Evolutionary conservation across 2,113 vertebrate genomes (phyloP).

Genomic region (Romanogobio albipinnatus): DNA sequence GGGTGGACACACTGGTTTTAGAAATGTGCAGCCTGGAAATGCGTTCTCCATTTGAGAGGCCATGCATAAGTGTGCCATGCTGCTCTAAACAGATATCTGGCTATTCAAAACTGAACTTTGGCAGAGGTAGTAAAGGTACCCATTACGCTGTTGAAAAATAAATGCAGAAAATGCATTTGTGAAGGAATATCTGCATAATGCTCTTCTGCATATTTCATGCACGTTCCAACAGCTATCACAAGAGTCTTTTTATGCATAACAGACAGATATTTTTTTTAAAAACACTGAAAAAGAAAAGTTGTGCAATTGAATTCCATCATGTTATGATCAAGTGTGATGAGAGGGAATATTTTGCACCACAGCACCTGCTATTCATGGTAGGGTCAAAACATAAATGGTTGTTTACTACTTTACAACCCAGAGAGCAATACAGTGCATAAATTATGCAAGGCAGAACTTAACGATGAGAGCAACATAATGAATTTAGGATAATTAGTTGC

Average conservation of each 20-base stretch:
- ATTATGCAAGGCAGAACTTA: slow-evolving; percentile 20
- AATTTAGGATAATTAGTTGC: background rate
- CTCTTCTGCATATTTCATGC: background rate
- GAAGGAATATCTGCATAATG: slow-evolving; percentile 1
- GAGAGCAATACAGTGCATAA: background rate
- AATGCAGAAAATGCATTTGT: background rate
- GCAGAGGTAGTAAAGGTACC: background rate
- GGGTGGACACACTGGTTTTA: slow-evolving; percentile 34
- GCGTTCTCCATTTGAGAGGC: slow-evolving; percentile 37
- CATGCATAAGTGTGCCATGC: slow-evolving; percentile 32
- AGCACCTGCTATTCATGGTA: slow-evolving; percentile 7
- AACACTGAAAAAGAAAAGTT: slow-evolving; percentile 11
- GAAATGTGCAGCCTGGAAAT: slow-evolving; percentile 30
- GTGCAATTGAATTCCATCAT: background rate
- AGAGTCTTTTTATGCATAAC: background rate
- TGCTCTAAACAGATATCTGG: background rate
- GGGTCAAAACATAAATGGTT: slow-evolving; percentile 14
- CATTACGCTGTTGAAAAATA: background rate
- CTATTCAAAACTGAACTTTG: background rate
- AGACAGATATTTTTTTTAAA: background rate
- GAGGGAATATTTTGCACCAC: background rate
- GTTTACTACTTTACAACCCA: slow-evolving; percentile 22
- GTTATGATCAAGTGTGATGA: background rate
- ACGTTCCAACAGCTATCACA: background rate
- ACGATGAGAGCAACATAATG: background rate